phyloP scores from a whole-genome alignment of 1,140 invertebrate genomes.

The Pogonomyrmex barbatus region DNA sequence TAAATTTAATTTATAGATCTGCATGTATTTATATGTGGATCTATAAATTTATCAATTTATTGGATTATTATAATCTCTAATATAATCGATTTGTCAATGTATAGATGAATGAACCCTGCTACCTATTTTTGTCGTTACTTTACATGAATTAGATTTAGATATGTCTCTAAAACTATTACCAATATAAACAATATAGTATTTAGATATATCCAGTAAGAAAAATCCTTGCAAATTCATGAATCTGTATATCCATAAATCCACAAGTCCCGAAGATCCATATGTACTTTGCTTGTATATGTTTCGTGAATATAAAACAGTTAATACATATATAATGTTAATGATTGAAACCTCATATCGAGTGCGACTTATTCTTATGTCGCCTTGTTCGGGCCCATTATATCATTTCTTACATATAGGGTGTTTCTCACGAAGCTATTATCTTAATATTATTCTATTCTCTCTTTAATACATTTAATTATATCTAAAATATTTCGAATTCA shows the following conservation, averaged over 20 bases:
- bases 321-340: conserved; percentile 40
- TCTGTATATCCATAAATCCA: conserved; percentile 25
- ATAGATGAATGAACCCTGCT: conserved; percentile 28
- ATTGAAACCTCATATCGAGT: conserved; percentile 1
- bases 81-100: conserved; percentile 22
- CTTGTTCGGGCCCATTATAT: conserved; percentile 58
- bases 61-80: conserved; percentile 14
- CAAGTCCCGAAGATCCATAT: conserved; percentile 3
- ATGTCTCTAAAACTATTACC: conserved; percentile 10
- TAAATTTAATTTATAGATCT: conserved; percentile 18
- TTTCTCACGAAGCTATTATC: conserved; percentile 28
- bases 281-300: conserved; percentile 39
- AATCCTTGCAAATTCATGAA: conserved; percentile 6
- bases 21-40: conserved; percentile 28
- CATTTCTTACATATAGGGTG: conserved; percentile 35
- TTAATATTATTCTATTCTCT: background rate
- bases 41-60: conserved; percentile 34
- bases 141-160: conserved; percentile 1
- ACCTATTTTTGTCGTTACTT: background rate
- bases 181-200: conserved; percentile 13
- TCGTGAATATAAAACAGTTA: conserved; percentile 25
- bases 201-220: conserved; percentile 35
- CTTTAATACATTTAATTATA: background rate
- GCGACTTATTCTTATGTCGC: conserved; percentile 24
- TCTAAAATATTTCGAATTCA: background rate